Percentiles rank a stretch among this genome's conserved stretches.
phyloP scores from a whole-genome alignment of 2,113 vertebrate genomes.

The Casuarius casuarius region DNA sequence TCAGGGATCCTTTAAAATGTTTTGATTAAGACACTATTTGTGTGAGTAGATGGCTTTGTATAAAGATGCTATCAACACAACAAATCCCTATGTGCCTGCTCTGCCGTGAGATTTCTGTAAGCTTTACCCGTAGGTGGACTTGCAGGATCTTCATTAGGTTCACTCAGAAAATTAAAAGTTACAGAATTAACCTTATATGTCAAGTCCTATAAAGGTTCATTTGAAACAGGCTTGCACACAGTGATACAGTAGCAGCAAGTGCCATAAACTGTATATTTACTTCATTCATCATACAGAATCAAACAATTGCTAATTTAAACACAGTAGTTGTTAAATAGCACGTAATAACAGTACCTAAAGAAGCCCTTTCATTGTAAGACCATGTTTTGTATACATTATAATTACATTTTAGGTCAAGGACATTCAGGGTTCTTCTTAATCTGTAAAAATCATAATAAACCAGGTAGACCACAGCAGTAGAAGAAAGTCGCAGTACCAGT shows the following conservation, averaged over 20 bases:
- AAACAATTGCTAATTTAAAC: background rate
- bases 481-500: background rate
- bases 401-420: background rate
- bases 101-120: background rate
- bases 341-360: background rate
- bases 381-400: background rate
- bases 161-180: background rate
- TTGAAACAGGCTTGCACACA: background rate
- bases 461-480: background rate
- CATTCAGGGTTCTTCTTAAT: background rate
- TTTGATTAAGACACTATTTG: background rate
- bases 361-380: background rate
- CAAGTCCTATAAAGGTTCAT: background rate
- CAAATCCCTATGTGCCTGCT: background rate
- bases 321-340: background rate
- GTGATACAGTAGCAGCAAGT: background rate
- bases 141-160: background rate
- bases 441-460: background rate
- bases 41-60: background rate
- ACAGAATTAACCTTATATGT: background rate
- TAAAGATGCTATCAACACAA: background rate
- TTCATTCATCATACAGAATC: background rate
- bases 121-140: background rate
- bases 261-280: fast-evolving
- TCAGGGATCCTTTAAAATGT: background rate